Base-by-base conservation (phyloP, 1,140 invertebrate species). In the Aphidius ervi region DNA sequence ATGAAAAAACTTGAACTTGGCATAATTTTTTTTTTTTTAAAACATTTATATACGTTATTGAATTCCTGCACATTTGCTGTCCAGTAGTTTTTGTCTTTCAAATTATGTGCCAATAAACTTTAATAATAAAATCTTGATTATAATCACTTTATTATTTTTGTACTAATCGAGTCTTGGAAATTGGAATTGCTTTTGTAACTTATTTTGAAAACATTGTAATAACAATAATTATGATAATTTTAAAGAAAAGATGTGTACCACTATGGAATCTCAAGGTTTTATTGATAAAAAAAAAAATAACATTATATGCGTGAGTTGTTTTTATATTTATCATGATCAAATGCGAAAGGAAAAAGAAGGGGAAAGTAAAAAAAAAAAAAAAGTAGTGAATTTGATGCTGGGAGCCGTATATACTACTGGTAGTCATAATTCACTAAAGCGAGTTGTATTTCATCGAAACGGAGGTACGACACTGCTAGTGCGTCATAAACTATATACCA, bases 391-490 rank as follows among this genome's bases (percentile, higher is more conserved):
- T 20, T 9, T 52, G 16, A 54, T 31, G 10, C 9, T 54, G 37
- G 7, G 37, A 37, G 10, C 6, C 1, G 50, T 10, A 10, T 31
- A 53, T 53, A 37, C 8, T 37, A 10, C 46, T 37, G 23, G 49
- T 41, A 61, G 58, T 65, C 58, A 68, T 67, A 64, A 66, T 63
- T 62, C 60, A 59, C 59, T 45, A 54, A 59, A 47, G 5, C 56
- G 49, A 57, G 63, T 63, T 58, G 61, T 72, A 72, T 70, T 70
- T 70, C 65, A 72, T 70, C 66, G 60, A 58, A 62, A 63, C 56
- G 59, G 62, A 63, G 57, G 56, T 61, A 50, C 56, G 49, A 59
- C 59, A 59, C 59, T 9, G 45, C 46, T 41, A 16, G 59, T 46
- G 50, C 57, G 56, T 53, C 46, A 52, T 55, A 31, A 31, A 31